Evolutionary conservation across 2,888 invertebrate species (phyloP).

Genomic region (Drosophila mercatorum): DNA sequence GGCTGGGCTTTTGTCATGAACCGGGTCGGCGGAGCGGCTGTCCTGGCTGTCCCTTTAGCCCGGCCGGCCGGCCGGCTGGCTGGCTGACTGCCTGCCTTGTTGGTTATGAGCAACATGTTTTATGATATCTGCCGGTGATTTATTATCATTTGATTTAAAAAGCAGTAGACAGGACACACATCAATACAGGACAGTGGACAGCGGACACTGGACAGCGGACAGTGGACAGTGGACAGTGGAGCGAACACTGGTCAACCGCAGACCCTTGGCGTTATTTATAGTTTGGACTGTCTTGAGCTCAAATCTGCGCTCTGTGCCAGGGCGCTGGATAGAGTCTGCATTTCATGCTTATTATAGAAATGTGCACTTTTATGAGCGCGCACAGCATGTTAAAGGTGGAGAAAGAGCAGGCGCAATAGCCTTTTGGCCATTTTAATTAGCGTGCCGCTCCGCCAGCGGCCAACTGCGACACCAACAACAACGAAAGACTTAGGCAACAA

Average conservation of each 20-base stretch:
- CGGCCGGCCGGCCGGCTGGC: slow-evolving; percentile 21
- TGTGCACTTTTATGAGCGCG: slow-evolving; percentile 71
- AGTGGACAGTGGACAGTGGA: slow-evolving; percentile 33
- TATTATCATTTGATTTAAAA: slow-evolving; percentile 84
- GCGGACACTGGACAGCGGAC: slow-evolving; percentile 23
- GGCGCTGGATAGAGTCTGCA: slow-evolving; percentile 48
- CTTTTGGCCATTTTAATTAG: slow-evolving; percentile 73
- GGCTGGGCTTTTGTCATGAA: slow-evolving; percentile 67
- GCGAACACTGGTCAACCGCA: slow-evolving; percentile 21
- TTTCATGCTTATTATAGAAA: slow-evolving; percentile 76
- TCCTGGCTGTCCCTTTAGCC: slow-evolving; percentile 20
- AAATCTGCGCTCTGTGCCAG: slow-evolving; percentile 2
- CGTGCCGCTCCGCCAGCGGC: slow-evolving; percentile 17
- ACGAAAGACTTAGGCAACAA: slow-evolving; percentile 52
- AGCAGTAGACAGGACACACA: slow-evolving; percentile 80
- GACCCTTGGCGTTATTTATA: slow-evolving; percentile 71
- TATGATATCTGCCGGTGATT: slow-evolving; percentile 83
- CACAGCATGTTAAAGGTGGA: slow-evolving; percentile 63
- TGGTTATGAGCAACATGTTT: slow-evolving; percentile 83
- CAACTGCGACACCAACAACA: slow-evolving; percentile 1
- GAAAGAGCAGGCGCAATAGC: slow-evolving; percentile 19
- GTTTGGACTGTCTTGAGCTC: slow-evolving; percentile 41
- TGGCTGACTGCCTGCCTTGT: slow-evolving; percentile 21
- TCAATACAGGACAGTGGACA: slow-evolving; percentile 61
- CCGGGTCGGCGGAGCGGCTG: slow-evolving; percentile 14